Base-by-base conservation (phyloP, 2,888 invertebrate species). In the Leptopilina drosophilae region DNA sequence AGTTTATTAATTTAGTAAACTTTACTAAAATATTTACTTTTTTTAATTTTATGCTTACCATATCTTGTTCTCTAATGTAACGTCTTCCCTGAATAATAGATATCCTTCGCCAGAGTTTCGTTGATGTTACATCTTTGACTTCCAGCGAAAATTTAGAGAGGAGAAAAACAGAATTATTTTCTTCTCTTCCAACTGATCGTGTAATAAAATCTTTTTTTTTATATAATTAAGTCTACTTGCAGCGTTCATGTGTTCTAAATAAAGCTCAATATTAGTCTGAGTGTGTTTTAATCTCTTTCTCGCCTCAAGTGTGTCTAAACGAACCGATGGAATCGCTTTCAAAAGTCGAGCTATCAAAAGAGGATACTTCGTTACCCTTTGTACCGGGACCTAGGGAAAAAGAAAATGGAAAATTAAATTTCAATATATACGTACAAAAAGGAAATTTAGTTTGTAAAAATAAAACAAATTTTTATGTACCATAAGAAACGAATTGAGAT, bases 401-500 rank as follows among this genome's bases (percentile, higher is more conserved):
- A 59, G 0, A n/a, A 49, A 64, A 49, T 33, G 12, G 62, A 49
- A 69, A 77, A 64, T n/a, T 80, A 75, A 46, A 65, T 7, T 7
- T 42, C 3, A 33, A 4, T 33, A 1, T 3, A 33, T 33, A 20
- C 42, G 8, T 64, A 53, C 1, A 4, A 65, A 65, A 65, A 0
- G 1, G 4, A 14, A 15, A 14, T 33, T 65, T 20, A 65, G 8
- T 1, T 20, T 33, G 2, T 26, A 33, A 26, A 40, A 6, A 40
- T 33, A 26, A 65, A 59, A 20, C 20, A 20, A 20, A 59, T n/a
- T 59, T 15, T 1, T 11, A 86, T 92, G 92, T 92, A 97, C 98
- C 98, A 98, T 98, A 78, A 98, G 94, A 92, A 98, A 99, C n/a
- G 98, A 98, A 92, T 98, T 98, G 73, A 99, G 94, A 92, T 98